Conservation (phyloP, 2,113 vertebrate genomes). For the Capreolus pygargus region DNA sequence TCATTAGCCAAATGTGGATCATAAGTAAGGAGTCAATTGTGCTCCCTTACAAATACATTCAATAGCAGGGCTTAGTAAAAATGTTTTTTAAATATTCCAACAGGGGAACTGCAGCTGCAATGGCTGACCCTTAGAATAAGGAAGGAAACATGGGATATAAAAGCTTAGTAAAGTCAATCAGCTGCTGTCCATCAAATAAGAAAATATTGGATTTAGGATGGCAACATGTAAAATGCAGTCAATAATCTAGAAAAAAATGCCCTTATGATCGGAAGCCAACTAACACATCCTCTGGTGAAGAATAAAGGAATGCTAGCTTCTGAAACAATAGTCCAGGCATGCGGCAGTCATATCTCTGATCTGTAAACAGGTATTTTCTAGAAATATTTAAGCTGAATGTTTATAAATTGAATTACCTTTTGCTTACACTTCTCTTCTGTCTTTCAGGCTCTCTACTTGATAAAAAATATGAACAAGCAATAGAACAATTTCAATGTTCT, state of each 20-base stretch:
- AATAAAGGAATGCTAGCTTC: fast-evolving
- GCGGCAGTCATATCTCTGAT: neutral
- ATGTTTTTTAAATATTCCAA: neutral
- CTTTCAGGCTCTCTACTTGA: neutral
- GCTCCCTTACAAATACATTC: neutral
- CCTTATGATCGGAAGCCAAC: neutral
- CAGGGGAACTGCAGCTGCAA: too few relatives aligned
- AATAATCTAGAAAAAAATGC: neutral
- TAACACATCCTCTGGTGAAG: neutral
- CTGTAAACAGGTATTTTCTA: neutral
- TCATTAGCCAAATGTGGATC: neutral
- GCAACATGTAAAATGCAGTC: neutral
- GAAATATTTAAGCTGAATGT: neutral
- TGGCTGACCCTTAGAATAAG: neutral
- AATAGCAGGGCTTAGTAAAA: neutral
- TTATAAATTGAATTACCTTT: neutral
- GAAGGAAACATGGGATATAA: fast-evolving
- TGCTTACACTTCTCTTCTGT: neutral
- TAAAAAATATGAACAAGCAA: neutral
- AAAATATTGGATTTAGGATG: neutral
- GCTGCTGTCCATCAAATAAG: neutral
- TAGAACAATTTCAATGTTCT: neutral
- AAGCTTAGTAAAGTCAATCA: neutral
- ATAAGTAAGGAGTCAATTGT: fast-evolving
- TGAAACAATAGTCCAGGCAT: too few relatives aligned